Evolutionary conservation across 2,888 invertebrate species (phyloP), one percentile per base, ranked within the genome.

Genomic region (Tenthredo scrophulariae): DNA sequence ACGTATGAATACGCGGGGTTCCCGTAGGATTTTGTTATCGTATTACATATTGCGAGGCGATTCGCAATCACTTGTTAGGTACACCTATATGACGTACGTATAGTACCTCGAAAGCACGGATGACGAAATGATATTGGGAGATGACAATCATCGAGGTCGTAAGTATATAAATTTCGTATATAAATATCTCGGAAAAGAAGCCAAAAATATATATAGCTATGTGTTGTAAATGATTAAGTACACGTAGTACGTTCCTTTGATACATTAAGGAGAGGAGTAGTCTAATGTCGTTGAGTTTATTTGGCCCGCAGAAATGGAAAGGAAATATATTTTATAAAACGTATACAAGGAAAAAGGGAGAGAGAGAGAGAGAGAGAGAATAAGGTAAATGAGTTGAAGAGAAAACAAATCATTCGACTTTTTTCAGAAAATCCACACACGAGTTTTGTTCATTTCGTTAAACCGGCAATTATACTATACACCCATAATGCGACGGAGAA

Each of bases 331-430:
- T 15, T 3, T 46, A 46, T 15, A 2, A n/a, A 2, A 10, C 13
- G 29, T 29, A 67, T 15, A 33, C 18, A 33, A 67, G 29, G 22
- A 74, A 74, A 9, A n/a, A n/a, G n/a, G n/a, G n/a, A n/a, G n/a
- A n/a, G n/a, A n/a, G n/a, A n/a, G n/a, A n/a, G n/a, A n/a, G n/a
- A n/a, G 43, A 43, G 6, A n/a, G 10, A 75, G 9, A 67, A 18
- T 29, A 33, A 50, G 7, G 26, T 43, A 75, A 43, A 18, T 29
- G 13, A 40, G n/a, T 15, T 29, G n/a, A n/a, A 50, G 29, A 26
- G 26, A 75, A 29, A 75, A 75, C 26, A 54, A 77, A 77, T 77
- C 54, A 33, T 54, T 77, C 9, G 18, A 77, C 26, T 77, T 33
- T 29, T n/a, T n/a, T n/a, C n/a, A n/a, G n/a, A n/a, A 62, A 62